These are phyloP conservation scores for Trichogramma evanescens DNA, from an alignment of 2,888 invertebrate genomes.

Conservation along the genomic window DNA sequence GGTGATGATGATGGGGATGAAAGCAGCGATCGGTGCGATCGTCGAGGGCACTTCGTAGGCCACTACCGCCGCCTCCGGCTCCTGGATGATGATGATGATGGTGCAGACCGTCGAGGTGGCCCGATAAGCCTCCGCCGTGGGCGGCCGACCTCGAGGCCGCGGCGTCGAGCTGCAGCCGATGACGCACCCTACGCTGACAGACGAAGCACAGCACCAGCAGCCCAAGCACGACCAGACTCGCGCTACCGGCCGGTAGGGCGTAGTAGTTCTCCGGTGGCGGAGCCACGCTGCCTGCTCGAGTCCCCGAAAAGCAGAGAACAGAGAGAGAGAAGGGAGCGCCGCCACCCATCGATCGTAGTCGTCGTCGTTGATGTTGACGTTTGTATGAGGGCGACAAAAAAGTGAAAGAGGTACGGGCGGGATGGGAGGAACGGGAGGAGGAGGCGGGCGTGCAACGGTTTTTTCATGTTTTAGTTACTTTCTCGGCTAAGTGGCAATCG, in stretches of 20 bases:
- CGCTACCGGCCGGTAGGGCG: slow-evolving; percentile 50
- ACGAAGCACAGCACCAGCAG: slow-evolving; percentile 50
- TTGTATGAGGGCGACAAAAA: not conserved
- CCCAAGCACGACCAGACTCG: slow-evolving; percentile 48
- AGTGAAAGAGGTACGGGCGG: not conserved
- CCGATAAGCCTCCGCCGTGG: slow-evolving; percentile 21
- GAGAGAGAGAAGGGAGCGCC: slow-evolving; percentile 9
- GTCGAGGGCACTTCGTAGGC: slow-evolving; percentile 27
- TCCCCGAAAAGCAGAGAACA: not conserved
- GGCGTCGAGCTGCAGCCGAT: slow-evolving; percentile 32
- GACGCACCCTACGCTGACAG: slow-evolving; percentile 51
- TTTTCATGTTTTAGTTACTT: not conserved
- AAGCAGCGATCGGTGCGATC: slow-evolving; percentile 35
- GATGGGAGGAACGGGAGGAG: not conserved
- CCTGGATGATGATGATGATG: slow-evolving; percentile 22
- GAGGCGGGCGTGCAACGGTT: slow-evolving; percentile 5
- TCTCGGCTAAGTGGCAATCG: too few species aligned
- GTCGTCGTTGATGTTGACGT: not conserved
- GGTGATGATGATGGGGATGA: slow-evolving; percentile 34
- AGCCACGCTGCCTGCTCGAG: slow-evolving; percentile 46
- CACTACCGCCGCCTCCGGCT: not conserved
- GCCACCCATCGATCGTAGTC: not conserved
- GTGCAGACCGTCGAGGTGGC: slow-evolving; percentile 28
- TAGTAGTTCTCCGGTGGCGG: slow-evolving; percentile 55
- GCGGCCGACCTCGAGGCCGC: slow-evolving; percentile 20